A percentile compares a stretch with the other conserved stretches of the same genome.
phyloP scores from a whole-genome alignment of 2,797 vertebrate species.

The Margarornis squamiger region DNA sequence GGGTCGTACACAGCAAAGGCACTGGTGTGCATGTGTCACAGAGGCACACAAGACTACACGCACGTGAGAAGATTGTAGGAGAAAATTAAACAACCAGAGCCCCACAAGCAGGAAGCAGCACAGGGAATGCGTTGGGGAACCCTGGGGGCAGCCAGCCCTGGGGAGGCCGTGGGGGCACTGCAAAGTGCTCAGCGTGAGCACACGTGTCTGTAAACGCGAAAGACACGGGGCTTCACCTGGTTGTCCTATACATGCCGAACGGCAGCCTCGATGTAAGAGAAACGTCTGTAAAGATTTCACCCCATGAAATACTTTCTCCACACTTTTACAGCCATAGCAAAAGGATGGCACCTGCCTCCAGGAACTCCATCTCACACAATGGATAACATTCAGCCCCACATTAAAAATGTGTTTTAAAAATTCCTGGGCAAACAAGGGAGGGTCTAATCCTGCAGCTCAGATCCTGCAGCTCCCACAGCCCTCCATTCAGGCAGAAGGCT shows the following conservation, averaged over 20 bases:
- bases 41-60: not conserved
- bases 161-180: not conserved
- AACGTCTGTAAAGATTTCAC: not conserved
- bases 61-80: fast-evolving
- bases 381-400: not conserved
- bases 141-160: not conserved
- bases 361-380: not conserved
- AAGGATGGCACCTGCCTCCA: not conserved
- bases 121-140: fast-evolving
- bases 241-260: not conserved
- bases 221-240: not conserved
- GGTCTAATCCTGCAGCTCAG: not conserved
- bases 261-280: not conserved
- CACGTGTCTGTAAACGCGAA: fast-evolving
- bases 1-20: fast-evolving
- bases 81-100: not conserved
- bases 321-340: not conserved
- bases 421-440: not conserved
- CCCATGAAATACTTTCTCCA: not conserved
- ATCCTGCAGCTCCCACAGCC: not conserved
- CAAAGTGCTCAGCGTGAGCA: not conserved
- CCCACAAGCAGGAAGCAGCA: not conserved
- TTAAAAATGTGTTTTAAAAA: not conserved
- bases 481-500: not conserved
- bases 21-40: fast-evolving